Evolutionary conservation across 2,113 vertebrate genomes (phyloP), one percentile per base, ranked within the genome.

Genomic region (Ciconia boyciana): DNA sequence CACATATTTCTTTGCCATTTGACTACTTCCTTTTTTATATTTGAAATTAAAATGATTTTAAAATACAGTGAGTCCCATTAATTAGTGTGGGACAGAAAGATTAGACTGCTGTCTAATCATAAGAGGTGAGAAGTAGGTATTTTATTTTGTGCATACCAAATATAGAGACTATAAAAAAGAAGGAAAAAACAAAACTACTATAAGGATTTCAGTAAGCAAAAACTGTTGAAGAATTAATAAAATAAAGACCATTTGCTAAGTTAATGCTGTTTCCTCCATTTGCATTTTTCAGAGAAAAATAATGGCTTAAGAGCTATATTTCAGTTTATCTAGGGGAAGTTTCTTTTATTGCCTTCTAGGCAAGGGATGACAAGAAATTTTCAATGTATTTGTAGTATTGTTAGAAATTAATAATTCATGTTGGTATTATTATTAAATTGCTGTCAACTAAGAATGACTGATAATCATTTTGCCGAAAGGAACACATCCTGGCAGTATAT

Each of bases 401-500:
- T 83, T 93, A 89, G 31, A 91, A 97, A 94, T 97, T 97, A 96
- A 94, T 92, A 95, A 94, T 95, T 96, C 61, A 92, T 94, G 46
- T 54, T 89, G 44, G 11, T 91, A 82, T 91, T 91, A 90, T 91
- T 95, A 91, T 93, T 94, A 94, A 94, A 83, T 84, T 94, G 58
- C 81, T 95, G 86, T 89, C 95, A 96, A 83, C 52, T 83, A 84
- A 82, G 41, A 41, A 92, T 92, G 91, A 91, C 54, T 93, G 89
- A 82, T 79, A 91, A 89, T 91, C 7, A 31, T 89, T 94, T 95
- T 87, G 77, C 96, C 80, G 89, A 87, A 82, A 83, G 87, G 72
- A 75, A 69, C 54, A 60, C 13, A 82, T 87, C 36, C 49, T 91
- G 41, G 46, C 31, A 93, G 41, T 79, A 60, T 87, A 94, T 89